Evolutionary conservation across 2,113 vertebrate genomes (phyloP).

Genomic region (Lepidothrix coronata): DNA sequence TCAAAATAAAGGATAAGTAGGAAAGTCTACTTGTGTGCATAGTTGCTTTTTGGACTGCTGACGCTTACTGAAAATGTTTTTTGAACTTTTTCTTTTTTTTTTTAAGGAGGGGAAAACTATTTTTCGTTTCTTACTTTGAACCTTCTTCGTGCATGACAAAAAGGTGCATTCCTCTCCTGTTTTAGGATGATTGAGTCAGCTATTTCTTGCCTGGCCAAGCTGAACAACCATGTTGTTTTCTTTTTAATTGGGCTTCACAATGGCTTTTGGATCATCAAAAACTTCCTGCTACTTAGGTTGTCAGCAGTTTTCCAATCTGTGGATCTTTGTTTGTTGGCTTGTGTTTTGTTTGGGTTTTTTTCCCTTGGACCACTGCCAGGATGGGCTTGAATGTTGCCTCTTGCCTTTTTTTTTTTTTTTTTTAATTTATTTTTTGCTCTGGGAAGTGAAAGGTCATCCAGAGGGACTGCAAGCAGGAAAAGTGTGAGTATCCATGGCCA

Average conservation of each 20-base stretch:
- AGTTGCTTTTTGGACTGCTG: not conserved
- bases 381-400: not conserved
- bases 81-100: not conserved
- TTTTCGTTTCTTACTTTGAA: constrained; percentile 4
- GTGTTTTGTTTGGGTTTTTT: not conserved
- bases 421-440: not conserved
- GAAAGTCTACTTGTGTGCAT: not conserved
- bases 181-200: not conserved
- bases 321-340: not conserved
- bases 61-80: not conserved
- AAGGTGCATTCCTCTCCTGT: not conserved
- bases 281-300: constrained; percentile 1
- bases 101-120: not conserved
- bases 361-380: not conserved
- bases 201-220: constrained; percentile 1
- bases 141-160: not conserved
- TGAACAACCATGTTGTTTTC: constrained; percentile 11
- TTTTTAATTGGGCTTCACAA: constrained; percentile 20
- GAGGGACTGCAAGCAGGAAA: not conserved
- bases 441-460: not conserved
- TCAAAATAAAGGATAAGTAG: not conserved
- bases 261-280: constrained; percentile 10
- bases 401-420: not conserved
- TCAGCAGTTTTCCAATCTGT: constrained; percentile 32
- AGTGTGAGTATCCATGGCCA: not conserved